Evolutionary conservation across 1,140 invertebrate genomes (phyloP), one percentile per base, ranked within the genome.

Genomic region (Drosophila trapezifrons): DNA sequence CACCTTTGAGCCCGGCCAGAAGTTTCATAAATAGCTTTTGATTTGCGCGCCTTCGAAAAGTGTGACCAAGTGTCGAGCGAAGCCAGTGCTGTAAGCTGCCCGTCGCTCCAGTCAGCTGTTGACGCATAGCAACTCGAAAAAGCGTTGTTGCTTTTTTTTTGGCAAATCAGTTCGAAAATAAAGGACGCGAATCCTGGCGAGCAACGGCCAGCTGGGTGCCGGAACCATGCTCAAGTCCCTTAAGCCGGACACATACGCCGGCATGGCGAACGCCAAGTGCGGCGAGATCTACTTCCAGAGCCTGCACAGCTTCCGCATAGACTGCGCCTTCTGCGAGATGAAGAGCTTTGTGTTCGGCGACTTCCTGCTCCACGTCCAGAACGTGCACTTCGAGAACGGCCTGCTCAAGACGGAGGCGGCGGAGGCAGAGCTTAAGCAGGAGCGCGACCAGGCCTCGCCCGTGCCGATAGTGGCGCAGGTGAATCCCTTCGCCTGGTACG

Each of bases 231-330:
- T 89, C 3, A 89, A 90, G 74, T 52, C 85, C 51, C 69, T 90
- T 2, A 78, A 65, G 38, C 65, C 84, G 47, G 74, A 80, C 66
- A 89, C 84, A 17, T 89, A 80, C 49, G 84, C 85, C 25, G 80
- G 77, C 18, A 67, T 65, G 51, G 77, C 84, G 25, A 89, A 89
- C 51, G 84, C 85, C 56, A 91, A 90, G 59, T 91, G 90, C 52
- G 90, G 90, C 27, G 90, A 91, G 52, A 84, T 91, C 37, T 91
- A 78, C 62, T 91, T 91, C 42, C 72, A 91, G 57, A 90, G 80
- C 59, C 55, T 78, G 10, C 56, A 73, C 47, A 81, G 76, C 58
- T 91, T 85, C 56, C 83, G 79, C 51, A 91, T 91, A 20, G 76
- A 85, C 45, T 91, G 90, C 20, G 71, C 67, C 27, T 79, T 84